Conservation (phyloP, 2,888 invertebrate species). For the Muscina levida region DNA sequence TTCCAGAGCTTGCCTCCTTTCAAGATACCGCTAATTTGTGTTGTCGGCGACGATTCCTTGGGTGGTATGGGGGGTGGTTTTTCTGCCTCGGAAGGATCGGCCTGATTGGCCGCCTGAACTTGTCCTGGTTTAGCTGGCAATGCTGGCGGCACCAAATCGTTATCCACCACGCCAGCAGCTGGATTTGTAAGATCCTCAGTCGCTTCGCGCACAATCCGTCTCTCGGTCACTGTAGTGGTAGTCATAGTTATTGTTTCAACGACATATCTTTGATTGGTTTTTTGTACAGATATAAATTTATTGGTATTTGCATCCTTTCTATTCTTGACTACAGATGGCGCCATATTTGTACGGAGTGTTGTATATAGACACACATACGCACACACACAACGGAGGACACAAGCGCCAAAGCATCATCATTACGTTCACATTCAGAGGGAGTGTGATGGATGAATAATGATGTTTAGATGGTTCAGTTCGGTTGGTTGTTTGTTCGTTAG, state of each 20-base stretch:
- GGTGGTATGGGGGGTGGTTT: conserved; percentile 77
- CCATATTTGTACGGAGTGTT: conserved; percentile 45
- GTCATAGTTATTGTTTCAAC: conserved; percentile 83
- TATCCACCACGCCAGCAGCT: conserved; percentile 54
- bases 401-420: too few relatives aligned
- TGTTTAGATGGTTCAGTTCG: too few relatives aligned
- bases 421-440: too few relatives aligned
- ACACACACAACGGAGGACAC: background rate
- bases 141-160: conserved; percentile 63
- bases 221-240: conserved; percentile 85
- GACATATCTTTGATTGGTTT: conserved; percentile 79
- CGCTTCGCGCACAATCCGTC: conserved; percentile 81
- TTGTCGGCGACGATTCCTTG: conserved; percentile 81
- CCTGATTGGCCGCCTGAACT: conserved; percentile 26
- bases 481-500: background rate
- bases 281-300: conserved; percentile 69
- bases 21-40: conserved; percentile 86
- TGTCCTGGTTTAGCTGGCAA: conserved; percentile 66
- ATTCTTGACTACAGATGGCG: conserved; percentile 58
- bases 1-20: conserved; percentile 90
- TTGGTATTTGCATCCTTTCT: conserved; percentile 68
- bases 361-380: background rate
- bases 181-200: conserved; percentile 74
- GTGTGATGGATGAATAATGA: background rate
- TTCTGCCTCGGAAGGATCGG: conserved; percentile 66